Conservation (phyloP, 2,113 vertebrate species). For the Suncus etruscus region DNA sequence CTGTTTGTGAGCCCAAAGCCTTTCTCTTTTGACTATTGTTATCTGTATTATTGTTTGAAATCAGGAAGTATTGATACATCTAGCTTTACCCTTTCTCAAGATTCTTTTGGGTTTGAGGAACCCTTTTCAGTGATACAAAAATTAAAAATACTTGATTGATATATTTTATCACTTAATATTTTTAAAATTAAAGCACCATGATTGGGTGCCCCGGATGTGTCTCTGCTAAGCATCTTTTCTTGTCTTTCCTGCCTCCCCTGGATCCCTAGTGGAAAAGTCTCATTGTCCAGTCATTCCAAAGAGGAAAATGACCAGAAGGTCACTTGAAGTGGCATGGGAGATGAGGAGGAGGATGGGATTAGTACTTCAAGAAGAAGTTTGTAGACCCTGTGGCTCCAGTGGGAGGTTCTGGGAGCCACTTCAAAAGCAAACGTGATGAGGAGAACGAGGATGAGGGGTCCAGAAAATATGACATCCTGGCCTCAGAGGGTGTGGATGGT, state of each 20-base stretch:
- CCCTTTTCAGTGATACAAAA: too few species aligned
- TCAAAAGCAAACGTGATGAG: conserved; percentile 96
- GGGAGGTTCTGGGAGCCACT: conserved; percentile 93
- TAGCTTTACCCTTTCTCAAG: too few species aligned
- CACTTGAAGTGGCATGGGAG: too few species aligned
- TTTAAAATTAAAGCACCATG: too few species aligned
- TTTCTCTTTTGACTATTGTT: too few species aligned
- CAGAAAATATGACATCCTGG: conserved; percentile 93
- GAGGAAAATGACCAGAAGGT: conserved; percentile 93
- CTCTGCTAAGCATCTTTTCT: background rate
- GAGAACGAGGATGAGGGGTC: conserved; percentile 88
- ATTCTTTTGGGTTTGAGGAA: too few species aligned
- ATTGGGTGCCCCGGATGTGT: conserved; percentile 70
- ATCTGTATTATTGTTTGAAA: too few species aligned
- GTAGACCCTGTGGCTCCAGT: conserved; percentile 85
- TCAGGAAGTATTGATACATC: too few species aligned
- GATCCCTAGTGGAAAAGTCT: background rate
- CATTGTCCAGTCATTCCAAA: conserved; percentile 88
- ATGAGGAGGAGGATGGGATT: conserved; percentile 87
- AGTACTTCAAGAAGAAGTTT: conserved; percentile 89
- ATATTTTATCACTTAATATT: too few species aligned
- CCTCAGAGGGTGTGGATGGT: conserved; percentile 93
- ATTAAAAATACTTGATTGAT: too few species aligned
- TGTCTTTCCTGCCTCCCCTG: background rate
- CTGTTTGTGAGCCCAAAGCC: too few species aligned